Base-by-base conservation (phyloP, 2,888 invertebrate genomes). In the Idaea dimidiata region DNA sequence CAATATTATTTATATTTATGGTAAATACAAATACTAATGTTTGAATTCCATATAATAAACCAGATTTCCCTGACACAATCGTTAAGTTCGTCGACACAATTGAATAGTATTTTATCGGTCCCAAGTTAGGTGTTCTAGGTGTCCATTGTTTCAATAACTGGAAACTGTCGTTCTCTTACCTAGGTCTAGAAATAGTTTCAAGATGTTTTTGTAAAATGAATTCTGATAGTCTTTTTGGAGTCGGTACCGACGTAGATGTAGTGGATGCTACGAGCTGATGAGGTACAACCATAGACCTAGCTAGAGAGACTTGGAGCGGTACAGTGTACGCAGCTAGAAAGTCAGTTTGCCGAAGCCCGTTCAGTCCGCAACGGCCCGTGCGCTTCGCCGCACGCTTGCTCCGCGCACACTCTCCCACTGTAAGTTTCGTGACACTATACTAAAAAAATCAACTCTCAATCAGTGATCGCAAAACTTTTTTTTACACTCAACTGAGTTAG, bases 391-490 rank as follows among this genome's bases (percentile, higher is more conserved):
- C 81, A 81, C 82, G 80, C 76, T 70, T 66, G 66, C 72, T 66
- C 73, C 70, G 66, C 76, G 75, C 76, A 75, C 80, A 77, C 80
- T 74, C 68, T 74, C 74, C 71, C 66, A 70, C 81, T 82, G 89
- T 90, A 89, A 91, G 89, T 89, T 87, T 78, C 84, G 87, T 84
- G 88, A 81, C 77, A 79, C 77, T 79, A 78, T 79, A 77, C 79
- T 76, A 74, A 71, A 64, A 62, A 70, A 69, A 67, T 66, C 70
- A 71, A 73, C 64, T 64, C 66, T 66, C 62, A 64, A 69, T 68
- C 68, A 72, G 61, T 64, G 59, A 66, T 62, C 66, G 18, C 64
- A 66, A 66, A 67, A 58, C 32, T 33, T 71, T 74, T n/a, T 73
- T 67, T 76, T 75, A 63, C 60, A 64, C 71, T 72, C 68, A 67